Conservation (phyloP, 2,113 vertebrate species). For the Protomyctophum bolini region DNA sequence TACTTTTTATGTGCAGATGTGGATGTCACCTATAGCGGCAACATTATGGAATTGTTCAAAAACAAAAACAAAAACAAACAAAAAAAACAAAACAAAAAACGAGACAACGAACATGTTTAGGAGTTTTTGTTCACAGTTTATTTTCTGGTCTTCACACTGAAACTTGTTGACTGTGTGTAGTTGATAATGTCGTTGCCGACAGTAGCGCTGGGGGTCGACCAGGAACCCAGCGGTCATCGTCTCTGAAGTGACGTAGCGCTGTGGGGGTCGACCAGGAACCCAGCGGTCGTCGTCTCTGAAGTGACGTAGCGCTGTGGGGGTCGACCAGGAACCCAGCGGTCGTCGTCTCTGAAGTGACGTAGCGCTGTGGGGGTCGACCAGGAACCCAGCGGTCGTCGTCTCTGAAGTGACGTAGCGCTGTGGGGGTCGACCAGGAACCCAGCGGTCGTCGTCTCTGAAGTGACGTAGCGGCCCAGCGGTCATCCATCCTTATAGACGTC, state of each 20-base stretch:
- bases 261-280: conserved; percentile 23
- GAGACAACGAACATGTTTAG: conserved; percentile 69
- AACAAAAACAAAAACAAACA: conserved; percentile 64
- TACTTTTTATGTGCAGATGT: conserved; percentile 85
- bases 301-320: conserved; percentile 70
- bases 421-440: conserved; percentile 77
- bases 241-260: too few relatives aligned
- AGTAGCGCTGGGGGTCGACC: conserved; percentile 77
- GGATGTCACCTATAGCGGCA: conserved; percentile 83
- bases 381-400: too few relatives aligned
- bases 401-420: too few relatives aligned
- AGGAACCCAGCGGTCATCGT: conserved; percentile 62
- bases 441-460: conserved; percentile 27
- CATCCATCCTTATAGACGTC: too few relatives aligned
- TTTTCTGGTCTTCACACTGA: conserved; percentile 75
- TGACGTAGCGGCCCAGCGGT: too few relatives aligned
- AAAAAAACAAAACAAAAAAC: conserved; percentile 50
- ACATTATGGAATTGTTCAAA: conserved; percentile 63
- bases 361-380: too few relatives aligned
- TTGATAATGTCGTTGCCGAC: conserved; percentile 76
- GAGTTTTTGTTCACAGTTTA: conserved; percentile 74
- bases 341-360: background rate
- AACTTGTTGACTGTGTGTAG: conserved; percentile 79
- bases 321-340: conserved; percentile 74
- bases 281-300: conserved; percentile 32